Percentiles rank a stretch among this genome's conserved stretches.
Evolutionary conservation across 1,140 invertebrate genomes (phyloP).

Genomic region (Eupristina koningsbergeri): DNA sequence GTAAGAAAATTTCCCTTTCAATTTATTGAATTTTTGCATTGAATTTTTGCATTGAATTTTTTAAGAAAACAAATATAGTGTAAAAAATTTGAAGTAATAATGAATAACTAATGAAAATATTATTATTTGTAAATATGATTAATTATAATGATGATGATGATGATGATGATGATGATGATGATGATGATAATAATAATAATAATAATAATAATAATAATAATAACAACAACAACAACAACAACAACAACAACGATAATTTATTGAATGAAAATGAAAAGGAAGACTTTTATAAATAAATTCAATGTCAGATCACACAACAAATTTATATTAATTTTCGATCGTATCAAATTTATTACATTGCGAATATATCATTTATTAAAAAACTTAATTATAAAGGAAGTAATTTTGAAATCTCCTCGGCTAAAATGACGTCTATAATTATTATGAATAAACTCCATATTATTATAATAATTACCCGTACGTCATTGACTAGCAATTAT

Average conservation of each 20-base stretch:
- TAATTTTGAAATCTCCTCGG: neutral
- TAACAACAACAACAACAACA: no score
- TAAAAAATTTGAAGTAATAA: neutral
- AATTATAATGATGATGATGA: neutral
- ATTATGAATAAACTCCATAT: neutral
- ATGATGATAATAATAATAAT: no score
- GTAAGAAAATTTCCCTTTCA: neutral
- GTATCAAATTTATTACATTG: neutral
- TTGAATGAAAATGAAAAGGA: neutral
- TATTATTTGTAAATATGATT: neutral
- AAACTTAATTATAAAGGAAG: neutral
- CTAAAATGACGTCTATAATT: neutral
- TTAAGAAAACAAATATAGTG: neutral
- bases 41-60: neutral
- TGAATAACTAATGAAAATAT: neutral
- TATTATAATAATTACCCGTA: neutral
- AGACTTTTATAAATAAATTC: neutral
- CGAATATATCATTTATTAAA: neutral
- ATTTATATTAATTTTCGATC: neutral
- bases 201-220: no score
- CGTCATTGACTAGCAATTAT: neutral
- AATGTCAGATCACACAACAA: neutral
- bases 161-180: no score
- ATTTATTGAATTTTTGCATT: neutral
- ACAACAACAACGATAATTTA: no score